phyloP scores from a whole-genome alignment of 2,888 invertebrate genomes.

The Corbicula japonica region DNA sequence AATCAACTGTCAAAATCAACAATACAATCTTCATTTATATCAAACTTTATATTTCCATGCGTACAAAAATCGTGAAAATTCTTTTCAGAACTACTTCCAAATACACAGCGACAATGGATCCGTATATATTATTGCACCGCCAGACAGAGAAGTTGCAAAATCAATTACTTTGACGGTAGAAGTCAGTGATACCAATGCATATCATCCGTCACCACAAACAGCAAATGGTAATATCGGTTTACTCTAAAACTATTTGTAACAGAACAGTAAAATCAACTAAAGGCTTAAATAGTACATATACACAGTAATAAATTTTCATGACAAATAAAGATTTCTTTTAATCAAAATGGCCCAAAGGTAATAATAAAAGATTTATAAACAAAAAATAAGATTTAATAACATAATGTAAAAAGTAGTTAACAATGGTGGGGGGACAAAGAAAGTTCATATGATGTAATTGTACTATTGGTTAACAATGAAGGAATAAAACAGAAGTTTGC shows the following conservation, averaged over 20 bases:
- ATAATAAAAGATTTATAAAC: no score
- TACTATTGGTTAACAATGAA: no score
- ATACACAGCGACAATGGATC: constrained; percentile 36
- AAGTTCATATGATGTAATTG: no score
- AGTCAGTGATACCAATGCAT: constrained; percentile 50
- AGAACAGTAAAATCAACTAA: not conserved
- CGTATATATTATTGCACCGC: constrained; percentile 10
- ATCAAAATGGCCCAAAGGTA: no score
- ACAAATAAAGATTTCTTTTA: no score
- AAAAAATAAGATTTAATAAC: no score
- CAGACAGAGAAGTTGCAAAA: constrained; percentile 55
- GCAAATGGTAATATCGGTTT: constrained; percentile 55
- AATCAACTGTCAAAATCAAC: not conserved
- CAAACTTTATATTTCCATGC: not conserved
- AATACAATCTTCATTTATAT: not conserved
- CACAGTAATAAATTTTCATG: not conserved
- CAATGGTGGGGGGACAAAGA: no score
- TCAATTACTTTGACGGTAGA: constrained; percentile 16
- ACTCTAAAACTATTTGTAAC: not conserved
- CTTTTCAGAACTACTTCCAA: constrained; percentile 50
- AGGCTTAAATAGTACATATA: not conserved
- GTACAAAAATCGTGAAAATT: no score
- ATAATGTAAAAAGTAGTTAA: no score
- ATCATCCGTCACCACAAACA: constrained; percentile 32
- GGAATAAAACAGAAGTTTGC: no score